Evolutionary conservation across 2,888 invertebrate species (phyloP), one percentile per base, ranked within the genome.

Genomic region (Halictus quadricinctus): DNA sequence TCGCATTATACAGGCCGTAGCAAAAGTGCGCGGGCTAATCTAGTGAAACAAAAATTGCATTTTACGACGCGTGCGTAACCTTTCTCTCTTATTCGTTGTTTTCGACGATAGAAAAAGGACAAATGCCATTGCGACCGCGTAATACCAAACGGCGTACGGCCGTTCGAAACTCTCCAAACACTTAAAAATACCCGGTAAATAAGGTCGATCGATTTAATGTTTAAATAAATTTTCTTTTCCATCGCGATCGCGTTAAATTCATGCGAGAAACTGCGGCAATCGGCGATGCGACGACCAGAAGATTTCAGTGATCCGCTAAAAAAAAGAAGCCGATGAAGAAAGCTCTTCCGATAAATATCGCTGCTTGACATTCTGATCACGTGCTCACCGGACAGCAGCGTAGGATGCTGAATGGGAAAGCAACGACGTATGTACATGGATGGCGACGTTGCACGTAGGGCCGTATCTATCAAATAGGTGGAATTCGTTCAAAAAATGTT

Each of bases 301-400:
- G 48, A n/a, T 66, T 66, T 50, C 76, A 50, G 29, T 25, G 66
- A 36, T 50, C 15, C 50, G 50, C n/a, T 75, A 75, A 58, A 48
- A 58, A 58, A 36, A 73, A 48, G 21, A 46, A 25, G 50, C 50
- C 36, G 72, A 13, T 43, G 48, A 60, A 29, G 48, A 78, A 69
- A 58, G 46, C 77, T 10, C 69, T 82, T 70, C 48, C 48, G 25
- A 29, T 54, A 54, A 80, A 72, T 64, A 83, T 54, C 54, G n/a
- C 29, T 70, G 64, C 13, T 77, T 74, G 70, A 81, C 50, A 77
- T 77, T 77, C 77, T 29, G 73, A 81, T 72, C 84, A 74, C 64
- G 25, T 50, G 73, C 41, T 29, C 54, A 7, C 25, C 46, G 72
- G 72, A 76, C 80, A 76, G 66, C 78, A 54, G 41, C 69, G 64